These are phyloP conservation scores for Syrphus vitripennis DNA, from an alignment of 2,888 invertebrate species.

Conservation along the genomic window DNA sequence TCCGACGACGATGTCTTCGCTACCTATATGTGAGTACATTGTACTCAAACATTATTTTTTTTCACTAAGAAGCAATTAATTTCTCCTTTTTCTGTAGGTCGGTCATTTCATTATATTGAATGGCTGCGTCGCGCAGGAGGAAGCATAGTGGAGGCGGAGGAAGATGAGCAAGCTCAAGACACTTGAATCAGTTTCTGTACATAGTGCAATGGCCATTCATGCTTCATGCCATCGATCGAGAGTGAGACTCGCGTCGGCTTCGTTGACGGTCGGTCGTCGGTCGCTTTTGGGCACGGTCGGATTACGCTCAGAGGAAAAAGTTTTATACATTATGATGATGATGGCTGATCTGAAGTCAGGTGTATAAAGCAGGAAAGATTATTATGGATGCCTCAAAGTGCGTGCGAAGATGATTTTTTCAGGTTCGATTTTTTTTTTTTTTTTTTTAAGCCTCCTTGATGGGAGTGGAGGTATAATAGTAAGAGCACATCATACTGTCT, in stretches of 20 bases:
- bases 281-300: slow-evolving; percentile 67
- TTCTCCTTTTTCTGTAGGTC: slow-evolving; percentile 70
- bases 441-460: neutral
- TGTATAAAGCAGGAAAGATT: slow-evolving; percentile 28
- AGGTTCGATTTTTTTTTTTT: slow-evolving; percentile 11
- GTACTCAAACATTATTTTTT: slow-evolving; percentile 16
- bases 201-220: slow-evolving; percentile 68
- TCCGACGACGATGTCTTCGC: neutral
- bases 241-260: slow-evolving; percentile 52
- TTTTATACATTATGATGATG: slow-evolving; percentile 38
- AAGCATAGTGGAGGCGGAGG: neutral
- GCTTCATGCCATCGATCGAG: slow-evolving; percentile 64
- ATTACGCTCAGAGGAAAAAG: slow-evolving; percentile 61
- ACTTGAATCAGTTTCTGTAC: slow-evolving; percentile 33
- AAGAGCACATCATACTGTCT: neutral
- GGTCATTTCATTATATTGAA: slow-evolving; percentile 29
- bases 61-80: slow-evolving; percentile 61
- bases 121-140: slow-evolving; percentile 4
- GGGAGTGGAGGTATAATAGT: neutral
- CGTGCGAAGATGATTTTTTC: slow-evolving; percentile 26
- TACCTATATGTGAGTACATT: neutral
- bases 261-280: neutral
- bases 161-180: neutral
- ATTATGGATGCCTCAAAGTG: slow-evolving; percentile 50
- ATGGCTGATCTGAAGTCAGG: slow-evolving; percentile 31